Percentiles rank a stretch among this genome's conserved stretches.
Evolutionary conservation across 2,797 vertebrate genomes (phyloP).

Genomic region (Platyrinchus mystaceus): DNA sequence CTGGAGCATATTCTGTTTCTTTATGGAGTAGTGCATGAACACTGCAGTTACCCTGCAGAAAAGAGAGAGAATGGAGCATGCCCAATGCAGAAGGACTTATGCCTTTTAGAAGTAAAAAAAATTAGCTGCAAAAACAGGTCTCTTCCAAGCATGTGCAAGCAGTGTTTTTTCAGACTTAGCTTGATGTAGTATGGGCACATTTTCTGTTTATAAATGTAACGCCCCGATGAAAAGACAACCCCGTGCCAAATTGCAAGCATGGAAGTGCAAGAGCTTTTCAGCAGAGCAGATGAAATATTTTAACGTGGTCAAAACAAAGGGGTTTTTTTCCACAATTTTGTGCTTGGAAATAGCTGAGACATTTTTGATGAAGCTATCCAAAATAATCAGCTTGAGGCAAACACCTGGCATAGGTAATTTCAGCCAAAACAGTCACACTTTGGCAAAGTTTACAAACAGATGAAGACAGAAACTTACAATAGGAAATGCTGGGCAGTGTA

Average conservation of each 20-base stretch:
- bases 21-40: neutral
- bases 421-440: slow-evolving; percentile 16
- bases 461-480: neutral
- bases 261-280: neutral
- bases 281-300: neutral
- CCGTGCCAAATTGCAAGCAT: slow-evolving; percentile 9
- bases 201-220: slow-evolving; percentile 15
- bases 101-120: neutral
- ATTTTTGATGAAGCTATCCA: neutral
- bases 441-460: neutral
- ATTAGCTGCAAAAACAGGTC: neutral
- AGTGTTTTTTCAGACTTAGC: neutral
- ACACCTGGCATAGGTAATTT: slow-evolving; percentile 32
- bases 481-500: neutral
- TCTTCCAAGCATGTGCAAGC: neutral
- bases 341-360: slow-evolving; percentile 17
- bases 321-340: neutral
- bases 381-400: slow-evolving; percentile 24
- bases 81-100: neutral
- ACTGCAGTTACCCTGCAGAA: neutral
- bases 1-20: neutral
- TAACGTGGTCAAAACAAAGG: slow-evolving; percentile 2
- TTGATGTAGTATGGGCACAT: neutral
- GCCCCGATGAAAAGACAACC: neutral
- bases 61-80: neutral